These are phyloP conservation scores for Eulemur rubriventer DNA, from an alignment of 2,797 vertebrate species.

Conservation along the genomic window DNA sequence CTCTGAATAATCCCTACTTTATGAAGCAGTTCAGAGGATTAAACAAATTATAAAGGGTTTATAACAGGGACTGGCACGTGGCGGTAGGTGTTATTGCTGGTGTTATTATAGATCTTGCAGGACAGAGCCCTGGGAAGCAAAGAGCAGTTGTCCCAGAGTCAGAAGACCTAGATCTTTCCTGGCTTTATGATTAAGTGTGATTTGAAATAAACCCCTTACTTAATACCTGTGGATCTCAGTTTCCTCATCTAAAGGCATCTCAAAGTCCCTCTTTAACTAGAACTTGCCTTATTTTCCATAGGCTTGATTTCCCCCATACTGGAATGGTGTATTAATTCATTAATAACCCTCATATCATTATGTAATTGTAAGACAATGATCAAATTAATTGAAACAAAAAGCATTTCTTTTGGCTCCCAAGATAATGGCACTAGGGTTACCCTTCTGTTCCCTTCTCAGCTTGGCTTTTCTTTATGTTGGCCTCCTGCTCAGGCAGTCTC, in stretches of 20 bases:
- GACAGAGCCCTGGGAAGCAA: neutral
- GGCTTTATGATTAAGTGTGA: neutral
- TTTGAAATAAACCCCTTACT: neutral
- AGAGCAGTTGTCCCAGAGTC: too few relatives aligned
- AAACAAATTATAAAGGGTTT: neutral
- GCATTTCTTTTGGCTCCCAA: neutral
- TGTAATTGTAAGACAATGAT: neutral
- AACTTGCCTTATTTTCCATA: neutral
- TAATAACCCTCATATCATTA: neutral
- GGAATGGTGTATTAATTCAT: neutral
- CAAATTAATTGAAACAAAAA: neutral
- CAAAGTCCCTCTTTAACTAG: neutral
- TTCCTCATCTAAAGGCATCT: neutral
- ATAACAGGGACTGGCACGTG: neutral
- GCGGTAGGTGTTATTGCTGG: rapidly evolving
- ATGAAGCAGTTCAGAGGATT: neutral
- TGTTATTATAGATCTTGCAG: neutral
- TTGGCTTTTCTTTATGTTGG: neutral
- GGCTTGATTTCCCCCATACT: neutral
- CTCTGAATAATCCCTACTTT: neutral
- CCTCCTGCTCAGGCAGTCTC: neutral
- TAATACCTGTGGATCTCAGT: neutral
- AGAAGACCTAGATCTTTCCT: neutral
- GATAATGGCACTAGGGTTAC: neutral
- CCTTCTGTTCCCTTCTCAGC: neutral